These are phyloP conservation scores for Beris chalybata DNA, from an alignment of 2,888 invertebrate genomes.

Conservation along the genomic window DNA sequence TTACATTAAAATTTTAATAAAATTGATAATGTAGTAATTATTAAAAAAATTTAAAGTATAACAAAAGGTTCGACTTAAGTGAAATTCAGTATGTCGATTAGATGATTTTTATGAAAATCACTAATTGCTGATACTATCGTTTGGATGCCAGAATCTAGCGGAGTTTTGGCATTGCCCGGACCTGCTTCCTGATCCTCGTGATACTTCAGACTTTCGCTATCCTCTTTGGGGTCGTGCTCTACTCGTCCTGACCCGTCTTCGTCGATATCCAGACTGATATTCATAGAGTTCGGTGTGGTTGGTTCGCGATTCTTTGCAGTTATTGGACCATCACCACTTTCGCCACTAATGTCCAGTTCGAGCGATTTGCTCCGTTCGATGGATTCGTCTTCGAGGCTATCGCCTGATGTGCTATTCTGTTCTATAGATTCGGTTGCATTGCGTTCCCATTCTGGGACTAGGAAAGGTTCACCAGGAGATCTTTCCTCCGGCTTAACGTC, in stretches of 20 bases:
- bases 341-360: slow-evolving; percentile 41
- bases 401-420: slow-evolving; percentile 28
- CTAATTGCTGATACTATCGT: slow-evolving; percentile 2
- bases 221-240: slow-evolving; percentile 49
- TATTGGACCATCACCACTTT: slow-evolving; percentile 39
- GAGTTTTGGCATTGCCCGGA: neutral
- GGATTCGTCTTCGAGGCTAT: slow-evolving; percentile 24
- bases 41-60: no score
- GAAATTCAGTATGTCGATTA: slow-evolving; percentile 3
- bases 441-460: slow-evolving; percentile 36
- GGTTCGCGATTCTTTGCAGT: slow-evolving; percentile 43
- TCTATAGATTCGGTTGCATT: slow-evolving; percentile 29
- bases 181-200: slow-evolving; percentile 42
- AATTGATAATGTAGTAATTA: no score
- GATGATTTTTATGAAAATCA: slow-evolving; percentile 5
- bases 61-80: no score
- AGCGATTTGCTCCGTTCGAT: slow-evolving; percentile 38
- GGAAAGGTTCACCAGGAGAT: slow-evolving; percentile 37
- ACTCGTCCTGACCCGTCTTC: slow-evolving; percentile 44
- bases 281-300: slow-evolving; percentile 46
- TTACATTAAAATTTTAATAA: no score
- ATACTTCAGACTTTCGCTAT: slow-evolving; percentile 51
- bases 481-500: slow-evolving; percentile 8
- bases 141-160: slow-evolving; percentile 1
- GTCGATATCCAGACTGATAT: slow-evolving; percentile 40